A percentile compares a stretch with the other conserved stretches of the same genome.
phyloP scores from a whole-genome alignment of 1,140 invertebrate genomes.

The Tetragnatha versicolor region DNA sequence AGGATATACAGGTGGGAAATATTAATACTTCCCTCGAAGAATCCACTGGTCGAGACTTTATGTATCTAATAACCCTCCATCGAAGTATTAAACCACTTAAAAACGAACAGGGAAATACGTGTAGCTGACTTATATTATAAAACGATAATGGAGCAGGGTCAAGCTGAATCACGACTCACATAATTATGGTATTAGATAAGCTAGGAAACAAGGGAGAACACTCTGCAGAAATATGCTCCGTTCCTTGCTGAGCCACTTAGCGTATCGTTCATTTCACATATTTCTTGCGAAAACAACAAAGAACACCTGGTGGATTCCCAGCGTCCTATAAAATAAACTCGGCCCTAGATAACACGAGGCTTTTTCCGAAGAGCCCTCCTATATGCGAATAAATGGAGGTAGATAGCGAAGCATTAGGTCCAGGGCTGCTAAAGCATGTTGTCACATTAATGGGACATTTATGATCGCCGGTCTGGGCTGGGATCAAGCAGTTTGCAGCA shows the following conservation, averaged over 20 bases:
- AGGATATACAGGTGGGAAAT: no score
- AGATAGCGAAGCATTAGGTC: conserved; percentile 29
- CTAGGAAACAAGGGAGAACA: not conserved
- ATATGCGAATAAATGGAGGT: not conserved
- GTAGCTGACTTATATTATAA: no score
- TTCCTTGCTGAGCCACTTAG: conserved; percentile 9
- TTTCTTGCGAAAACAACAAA: not conserved
- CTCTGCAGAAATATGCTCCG: not conserved
- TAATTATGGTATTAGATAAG: not conserved
- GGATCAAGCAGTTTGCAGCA: not conserved
- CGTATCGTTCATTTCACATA: conserved; percentile 1
- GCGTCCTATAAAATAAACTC: not conserved
- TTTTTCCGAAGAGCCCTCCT: not conserved
- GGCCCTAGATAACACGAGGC: not conserved
- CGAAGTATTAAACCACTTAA: no score
- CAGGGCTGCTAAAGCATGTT: conserved; percentile 7
- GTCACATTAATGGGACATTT: conserved; percentile 29
- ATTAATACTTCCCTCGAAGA: no score
- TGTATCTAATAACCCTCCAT: no score
- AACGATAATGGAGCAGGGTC: no score
- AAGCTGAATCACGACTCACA: no score
- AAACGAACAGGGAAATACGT: no score
- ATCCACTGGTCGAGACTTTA: no score
- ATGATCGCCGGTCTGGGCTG: not conserved
- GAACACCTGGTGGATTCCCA: not conserved